These are phyloP conservation scores for Pegoplata infirma DNA, from an alignment of 2,888 invertebrate genomes.

Conservation along the genomic window DNA sequence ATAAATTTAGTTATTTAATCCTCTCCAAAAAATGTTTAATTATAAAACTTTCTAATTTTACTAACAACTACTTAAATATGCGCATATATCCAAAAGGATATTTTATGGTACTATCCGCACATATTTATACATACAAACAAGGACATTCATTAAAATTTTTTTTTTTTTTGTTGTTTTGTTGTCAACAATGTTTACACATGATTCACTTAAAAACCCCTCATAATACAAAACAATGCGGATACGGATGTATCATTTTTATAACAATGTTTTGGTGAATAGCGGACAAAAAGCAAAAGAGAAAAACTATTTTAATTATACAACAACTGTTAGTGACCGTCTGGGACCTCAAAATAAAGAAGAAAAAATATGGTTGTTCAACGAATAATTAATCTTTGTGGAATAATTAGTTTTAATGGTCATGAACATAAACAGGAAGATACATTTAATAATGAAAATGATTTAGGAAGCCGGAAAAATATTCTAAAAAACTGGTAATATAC, in stretches of 20 bases:
- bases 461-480: background rate
- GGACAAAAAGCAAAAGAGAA: conserved; percentile 16
- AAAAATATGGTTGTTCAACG: conserved; percentile 20
- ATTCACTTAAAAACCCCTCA: conserved; percentile 20
- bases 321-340: conserved; percentile 55
- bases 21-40: conserved; percentile 20
- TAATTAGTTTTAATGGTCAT: conserved; percentile 64
- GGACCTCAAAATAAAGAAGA: conserved; percentile 24
- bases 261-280: conserved; percentile 2
- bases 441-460: background rate
- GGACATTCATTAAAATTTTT: conserved; percentile 23
- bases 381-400: conserved; percentile 63
- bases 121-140: background rate
- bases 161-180: no score
- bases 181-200: conserved; percentile 42
- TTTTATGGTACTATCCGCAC: no score
- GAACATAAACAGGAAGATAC: conserved; percentile 40
- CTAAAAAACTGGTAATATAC: no score
- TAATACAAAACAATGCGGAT: conserved; percentile 61
- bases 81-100: conserved; percentile 9
- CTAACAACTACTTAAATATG: conserved; percentile 32
- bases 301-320: conserved; percentile 57
- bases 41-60: conserved; percentile 43
- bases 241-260: background rate
- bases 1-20: background rate